Evolutionary conservation across 2,797 vertebrate genomes (phyloP), one percentile per base, ranked within the genome.

Genomic region (Mastacembelus armatus): DNA sequence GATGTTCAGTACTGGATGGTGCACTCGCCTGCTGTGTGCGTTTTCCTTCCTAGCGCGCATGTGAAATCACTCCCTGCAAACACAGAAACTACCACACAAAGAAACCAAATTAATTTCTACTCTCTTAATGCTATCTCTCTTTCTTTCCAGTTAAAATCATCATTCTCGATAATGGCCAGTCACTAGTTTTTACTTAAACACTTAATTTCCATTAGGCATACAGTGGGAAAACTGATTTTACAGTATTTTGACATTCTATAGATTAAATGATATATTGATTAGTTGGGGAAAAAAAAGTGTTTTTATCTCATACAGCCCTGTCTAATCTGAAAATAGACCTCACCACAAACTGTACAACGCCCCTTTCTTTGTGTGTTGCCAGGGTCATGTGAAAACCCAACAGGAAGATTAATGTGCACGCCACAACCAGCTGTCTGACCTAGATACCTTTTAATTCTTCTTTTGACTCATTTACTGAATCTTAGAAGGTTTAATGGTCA

Each of bases 321-420:
- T 57, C 36, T 52, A 10, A 66, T 56, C 61, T 77, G 38, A 77
- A 78, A 81, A 76, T 71, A 74, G 57, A 52, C 40, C 19, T 22
- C 1, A 42, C n/a, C 49, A 62, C 67, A 43, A 65, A 43, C 51
- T 39, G 21, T 5, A 24, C 51, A 50, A n/a, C 3, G 52, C 49
- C 27, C 22, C 32, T 43, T 24, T 29, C 24, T 47, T 10, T 50
- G 24, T 36, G 48, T 18, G 63, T 66, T 66, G 18, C 69, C 71
- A 68, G 70, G 51, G 80, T 33, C 5, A 10, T 21, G 8, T 55
- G 40, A 38, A 74, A 75, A 73, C 66, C 59, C 22, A 59, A 26
- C 16, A 7, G n/a, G 45, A 9, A 22, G 51, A 33, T 79, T 73
- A 55, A 74, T 43, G 56, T 43, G 1, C 16, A 2, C 1, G 40